Conservation (phyloP, 1,140 invertebrate genomes). For the Carcinoscorpius rotundicauda region DNA sequence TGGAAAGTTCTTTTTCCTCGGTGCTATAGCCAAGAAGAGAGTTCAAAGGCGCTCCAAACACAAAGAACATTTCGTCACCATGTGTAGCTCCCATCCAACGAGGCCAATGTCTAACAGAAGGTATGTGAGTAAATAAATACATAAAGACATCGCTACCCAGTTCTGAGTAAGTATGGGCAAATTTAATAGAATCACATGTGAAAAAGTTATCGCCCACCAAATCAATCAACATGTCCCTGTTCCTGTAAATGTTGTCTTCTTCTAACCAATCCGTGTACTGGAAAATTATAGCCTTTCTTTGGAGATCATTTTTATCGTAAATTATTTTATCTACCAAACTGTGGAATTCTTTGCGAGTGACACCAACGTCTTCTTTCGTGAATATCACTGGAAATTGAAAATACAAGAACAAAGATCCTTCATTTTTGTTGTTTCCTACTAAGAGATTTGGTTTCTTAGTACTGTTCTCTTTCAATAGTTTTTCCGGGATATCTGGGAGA, state of each 20-base stretch:
- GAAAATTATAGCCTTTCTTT: slow-evolving; percentile 57
- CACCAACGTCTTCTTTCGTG: slow-evolving; percentile 55
- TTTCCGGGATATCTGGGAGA: slow-evolving; percentile 65
- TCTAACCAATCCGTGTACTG: slow-evolving; percentile 85
- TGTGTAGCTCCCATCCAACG: slow-evolving; percentile 92
- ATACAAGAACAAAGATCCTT: slow-evolving; percentile 87
- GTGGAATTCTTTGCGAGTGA: slow-evolving; percentile 58
- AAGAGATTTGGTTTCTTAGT: slow-evolving; percentile 89
- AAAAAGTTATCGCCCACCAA: slow-evolving; percentile 94
- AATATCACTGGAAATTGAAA: slow-evolving; percentile 55
- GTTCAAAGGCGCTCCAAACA: slow-evolving; percentile 84
- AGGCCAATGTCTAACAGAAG: slow-evolving; percentile 74
- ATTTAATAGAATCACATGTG: slow-evolving; percentile 84
- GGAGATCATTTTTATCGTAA: slow-evolving; percentile 68
- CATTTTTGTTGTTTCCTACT: slow-evolving; percentile 84
- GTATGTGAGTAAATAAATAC: slow-evolving; percentile 87
- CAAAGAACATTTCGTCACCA: slow-evolving; percentile 86
- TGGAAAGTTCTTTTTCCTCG: slow-evolving; percentile 65
- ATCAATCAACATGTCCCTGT: slow-evolving; percentile 75
- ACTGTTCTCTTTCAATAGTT: slow-evolving; percentile 59
- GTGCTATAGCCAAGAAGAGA: slow-evolving; percentile 57
- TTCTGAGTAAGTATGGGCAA: slow-evolving; percentile 70
- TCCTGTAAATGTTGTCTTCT: slow-evolving; percentile 65
- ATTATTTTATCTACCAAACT: slow-evolving; percentile 62
- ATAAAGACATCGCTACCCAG: slow-evolving; percentile 81